Evolutionary conservation across 2,113 vertebrate genomes (phyloP), one percentile per base, ranked within the genome.

Genomic region (Girardinichthys multiradiatus): DNA sequence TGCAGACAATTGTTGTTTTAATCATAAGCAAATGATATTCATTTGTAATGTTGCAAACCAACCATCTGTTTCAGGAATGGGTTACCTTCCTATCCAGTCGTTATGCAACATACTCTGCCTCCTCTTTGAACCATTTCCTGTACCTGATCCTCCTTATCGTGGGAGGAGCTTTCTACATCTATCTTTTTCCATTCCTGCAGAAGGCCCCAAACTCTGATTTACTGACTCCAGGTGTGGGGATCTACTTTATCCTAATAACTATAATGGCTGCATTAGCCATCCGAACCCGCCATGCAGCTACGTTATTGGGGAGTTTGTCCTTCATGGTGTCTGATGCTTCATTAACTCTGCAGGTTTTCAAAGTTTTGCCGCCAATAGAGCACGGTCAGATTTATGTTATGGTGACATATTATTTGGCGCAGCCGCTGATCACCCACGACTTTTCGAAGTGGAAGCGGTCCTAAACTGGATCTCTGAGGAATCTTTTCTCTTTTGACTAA

Each of bases 351-450:
- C 85, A 95, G 28, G 57, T 80, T 19, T 98, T 97, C 33, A 91
- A 89, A 14, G 83, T 72, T 10, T 42, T 78, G 0, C 17, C 93
- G n/a, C 74, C 83, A 1, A 33, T 84, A 0, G 51, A 86, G 48
- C 39, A 92, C 0, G 80, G 91, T 0, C 79, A 70, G 4, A 4
- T 65, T 4, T 1, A 94, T 31, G 82, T 94, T 79, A 97, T 97
- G 95, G 72, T 66, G 27, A 95, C 95, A 1, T 97, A 97, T 79
- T 98, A 96, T 37, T 54, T 92, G 0, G 95, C 94, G 0, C 96
- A 97, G 91, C 24, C 93, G 21, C 87, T 97, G 10, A 94, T 98
- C 0, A 77, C 94, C 0, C 68, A 92, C 0, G 87, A 92, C 42
- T 76, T 92, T 76, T 70, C 70, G 60, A 95, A 95, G 51, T 93